Conservation (phyloP, 1,140 invertebrate genomes). For the Oreohelix idahoensis region DNA sequence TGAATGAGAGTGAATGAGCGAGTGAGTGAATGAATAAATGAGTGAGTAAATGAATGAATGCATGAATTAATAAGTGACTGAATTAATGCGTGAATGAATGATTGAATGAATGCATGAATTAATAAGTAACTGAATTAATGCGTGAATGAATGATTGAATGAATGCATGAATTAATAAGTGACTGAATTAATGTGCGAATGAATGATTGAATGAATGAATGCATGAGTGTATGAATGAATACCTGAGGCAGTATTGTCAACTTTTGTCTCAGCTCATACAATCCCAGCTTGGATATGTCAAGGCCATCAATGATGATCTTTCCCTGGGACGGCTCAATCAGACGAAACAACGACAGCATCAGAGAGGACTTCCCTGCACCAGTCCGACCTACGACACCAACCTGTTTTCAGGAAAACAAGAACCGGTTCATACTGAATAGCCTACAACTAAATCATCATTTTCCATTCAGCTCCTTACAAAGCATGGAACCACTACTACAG, state of each 20-base stretch:
- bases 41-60: too few relatives aligned
- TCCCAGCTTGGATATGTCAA: conserved; percentile 36
- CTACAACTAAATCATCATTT: too few relatives aligned
- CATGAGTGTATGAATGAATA: conserved; percentile 21
- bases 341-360: conserved; percentile 38
- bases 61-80: too few relatives aligned
- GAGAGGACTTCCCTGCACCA: conserved; percentile 41
- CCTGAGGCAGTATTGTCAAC: conserved; percentile 43
- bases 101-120: conserved; percentile 5
- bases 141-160: conserved; percentile 11
- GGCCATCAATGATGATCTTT: conserved; percentile 32
- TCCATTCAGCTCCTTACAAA: too few relatives aligned
- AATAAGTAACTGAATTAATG: too few relatives aligned
- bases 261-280: conserved; percentile 35
- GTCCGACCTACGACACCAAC: conserved; percentile 41
- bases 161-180: too few relatives aligned
- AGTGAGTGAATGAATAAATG: too few relatives aligned
- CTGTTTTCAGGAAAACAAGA: conserved; percentile 1
- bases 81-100: too few relatives aligned
- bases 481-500: too few relatives aligned
- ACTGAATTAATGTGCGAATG: too few relatives aligned
- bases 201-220: conserved; percentile 19
- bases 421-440: too few relatives aligned
- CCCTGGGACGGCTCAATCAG: conserved; percentile 35
- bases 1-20: too few relatives aligned